Evolutionary conservation across 2,113 vertebrate species (phyloP).

Genomic region (Calyptommatus sinebrachiatus): DNA sequence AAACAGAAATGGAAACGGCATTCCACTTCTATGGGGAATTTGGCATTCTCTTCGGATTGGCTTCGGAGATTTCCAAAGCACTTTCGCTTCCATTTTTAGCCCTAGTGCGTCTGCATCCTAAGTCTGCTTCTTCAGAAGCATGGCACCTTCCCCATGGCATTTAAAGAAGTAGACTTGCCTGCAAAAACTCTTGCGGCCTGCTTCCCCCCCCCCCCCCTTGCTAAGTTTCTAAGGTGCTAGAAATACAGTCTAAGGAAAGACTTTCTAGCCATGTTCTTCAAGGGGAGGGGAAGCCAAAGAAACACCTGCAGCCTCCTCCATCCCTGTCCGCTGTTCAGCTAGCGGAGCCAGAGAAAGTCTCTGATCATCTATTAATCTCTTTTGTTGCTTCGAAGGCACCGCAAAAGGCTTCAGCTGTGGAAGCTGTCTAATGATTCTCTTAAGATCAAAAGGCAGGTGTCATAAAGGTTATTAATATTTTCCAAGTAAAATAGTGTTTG

Average conservation of each 20-base stretch:
- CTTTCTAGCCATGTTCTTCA: background rate
- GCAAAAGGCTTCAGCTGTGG: background rate
- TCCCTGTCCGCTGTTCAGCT: fast-evolving
- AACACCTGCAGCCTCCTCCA: background rate
- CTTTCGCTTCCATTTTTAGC: no score
- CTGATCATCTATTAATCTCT: conserved; percentile 32
- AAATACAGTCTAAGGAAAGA: background rate
- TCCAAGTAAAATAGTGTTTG: conserved; percentile 51
- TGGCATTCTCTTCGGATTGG: no score
- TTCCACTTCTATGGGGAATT: no score
- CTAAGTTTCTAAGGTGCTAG: no score
- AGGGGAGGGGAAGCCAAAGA: background rate
- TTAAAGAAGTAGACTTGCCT: background rate
- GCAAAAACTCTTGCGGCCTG: background rate
- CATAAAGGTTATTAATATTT: conserved; percentile 61
- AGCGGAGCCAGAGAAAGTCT: conserved; percentile 7
- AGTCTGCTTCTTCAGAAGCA: no score
- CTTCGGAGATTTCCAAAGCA: no score
- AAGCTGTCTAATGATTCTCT: conserved; percentile 44
- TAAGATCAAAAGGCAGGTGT: conserved; percentile 49
- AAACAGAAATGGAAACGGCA: no score
- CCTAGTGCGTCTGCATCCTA: no score
- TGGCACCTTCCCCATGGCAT: no score
- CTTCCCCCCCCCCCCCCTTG: no score
- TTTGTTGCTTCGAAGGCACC: conserved; percentile 36